Evolutionary conservation across 2,888 invertebrate genomes (phyloP), one percentile per base, ranked within the genome.

Genomic region (Agonopterix heracliana): DNA sequence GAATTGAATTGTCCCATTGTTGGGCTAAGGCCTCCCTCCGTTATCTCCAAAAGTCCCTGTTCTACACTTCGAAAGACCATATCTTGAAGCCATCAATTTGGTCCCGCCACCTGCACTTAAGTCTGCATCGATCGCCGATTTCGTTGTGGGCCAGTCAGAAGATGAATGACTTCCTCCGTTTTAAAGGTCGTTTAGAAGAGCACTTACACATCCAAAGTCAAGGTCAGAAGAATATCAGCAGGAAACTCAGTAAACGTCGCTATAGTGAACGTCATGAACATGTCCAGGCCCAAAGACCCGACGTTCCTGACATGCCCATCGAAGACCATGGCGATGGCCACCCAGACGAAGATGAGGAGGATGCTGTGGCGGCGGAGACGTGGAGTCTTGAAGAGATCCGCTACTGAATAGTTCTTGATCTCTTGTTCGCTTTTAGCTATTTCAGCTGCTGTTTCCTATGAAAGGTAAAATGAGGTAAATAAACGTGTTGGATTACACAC

Each of bases 221-320:
- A 65, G 0, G 95, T 94, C 2, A 96, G 81, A 34, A 96, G 81
- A 0, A 95, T 89, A 71, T 96, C 96, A 1, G 96, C 96, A 0
- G 96, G 96, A 44, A 96, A 90, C 73, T 96, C 96, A 0, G 96
- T 95, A 1, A 93, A 93, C 0, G 93, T 93, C 0, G 96, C 96
- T 1, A 95, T 90, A 0, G 95, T 95, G 71, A 96, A 96, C 0
- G 96, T 96, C 48, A 95, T 73, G 70, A 95, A 96, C 57, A 96
- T 90, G 64, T 95, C 93, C 57, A 95, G 78, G 0, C 95, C 95
- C 38, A 96, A 79, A 9, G 94, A 93, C 2, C 95, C 94, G 0
- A 96, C 96, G 68, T 96, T 96, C 63, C 96, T 90, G 11, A 96
- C 96, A 71, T 97, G 96, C 0, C 96, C 96, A 68, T 96, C 96